Conservation (phyloP, 2,113 vertebrate genomes). For the Saccopteryx bilineata region DNA sequence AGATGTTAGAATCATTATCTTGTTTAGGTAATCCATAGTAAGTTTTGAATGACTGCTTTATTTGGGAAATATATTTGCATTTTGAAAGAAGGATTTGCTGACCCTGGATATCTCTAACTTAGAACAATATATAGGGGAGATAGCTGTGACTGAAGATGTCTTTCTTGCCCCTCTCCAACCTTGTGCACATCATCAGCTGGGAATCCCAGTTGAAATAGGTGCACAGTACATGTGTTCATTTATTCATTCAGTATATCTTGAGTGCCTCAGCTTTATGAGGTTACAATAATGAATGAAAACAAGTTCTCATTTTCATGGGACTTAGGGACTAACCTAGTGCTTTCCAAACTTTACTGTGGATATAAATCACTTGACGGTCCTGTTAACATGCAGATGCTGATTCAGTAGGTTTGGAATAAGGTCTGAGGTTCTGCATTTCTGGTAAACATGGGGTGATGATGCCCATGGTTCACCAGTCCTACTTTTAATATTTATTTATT, state of each 20-base stretch:
- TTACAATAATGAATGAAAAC: neutral
- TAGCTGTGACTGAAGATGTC: neutral
- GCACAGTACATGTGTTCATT: neutral
- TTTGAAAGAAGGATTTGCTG: slow-evolving; percentile 44
- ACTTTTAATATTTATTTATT: neutral
- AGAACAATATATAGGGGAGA: neutral
- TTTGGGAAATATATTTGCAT: neutral
- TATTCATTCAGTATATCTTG: neutral
- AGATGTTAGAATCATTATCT: neutral
- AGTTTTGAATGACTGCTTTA: slow-evolving; percentile 35
- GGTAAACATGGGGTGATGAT: neutral
- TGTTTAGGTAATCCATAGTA: neutral
- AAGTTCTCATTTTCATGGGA: neutral
- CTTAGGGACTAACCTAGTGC: neutral
- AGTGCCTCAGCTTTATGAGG: neutral
- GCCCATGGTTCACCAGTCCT: neutral
- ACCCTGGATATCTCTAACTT: neutral
- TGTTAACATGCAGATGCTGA: neutral
- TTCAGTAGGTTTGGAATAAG: neutral
- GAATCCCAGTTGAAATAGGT: neutral
- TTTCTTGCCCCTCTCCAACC: neutral
- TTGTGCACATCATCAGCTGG: neutral
- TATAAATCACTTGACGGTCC: neutral
- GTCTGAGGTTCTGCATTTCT: neutral
- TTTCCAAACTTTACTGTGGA: neutral